Evolutionary conservation across 2,113 vertebrate genomes (phyloP), one percentile per base, ranked within the genome.

Genomic region (Channa argus): DNA sequence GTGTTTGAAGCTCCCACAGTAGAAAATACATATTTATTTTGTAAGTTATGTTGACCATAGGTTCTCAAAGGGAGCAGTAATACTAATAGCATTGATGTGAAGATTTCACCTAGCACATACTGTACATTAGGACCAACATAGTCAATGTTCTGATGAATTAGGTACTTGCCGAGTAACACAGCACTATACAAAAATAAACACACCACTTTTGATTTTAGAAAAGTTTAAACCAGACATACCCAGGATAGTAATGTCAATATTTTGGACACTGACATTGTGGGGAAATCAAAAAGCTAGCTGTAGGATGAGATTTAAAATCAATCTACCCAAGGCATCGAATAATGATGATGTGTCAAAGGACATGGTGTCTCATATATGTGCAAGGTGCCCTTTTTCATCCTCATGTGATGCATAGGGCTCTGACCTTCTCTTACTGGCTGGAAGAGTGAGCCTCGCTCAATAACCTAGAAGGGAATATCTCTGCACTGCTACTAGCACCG

Each of bases 201-300:
- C 56, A 59, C 38, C 11, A 15, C 36, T 13, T 63, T 52, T 58
- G n/a, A 33, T 45, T 76, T 52, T 11, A 53, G 50, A 58, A 70
- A 53, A 7, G 5, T 49, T 13, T 43, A 33, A 79, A 46, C 9
- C 2, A 75, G 65, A 74, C 63, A 76, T 61, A 44, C 38, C 9
- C 36, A 33, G 5, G 46, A 60, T 15, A 64, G 47, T 54, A 9
- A 45, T 63, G 41, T 45, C 56, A 53, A 69, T 44, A 33, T 69
- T 45, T 61, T 9, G 12, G 69, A 52, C 34, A 44, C 38, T 64
- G 60, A 50, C 24, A 52, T 14, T 39, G 8, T 50, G 8, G 24
- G 12, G 12, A 61, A 24, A 52, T 24, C 24, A 37, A 45, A 4
- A 39, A 45, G 69, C 45, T 51, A 24, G 24, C 24, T 24, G 24